Percentiles rank a stretch among this genome's conserved stretches.
Evolutionary conservation across 2,113 vertebrate genomes (phyloP).

Genomic region (Synchiropus splendidus): DNA sequence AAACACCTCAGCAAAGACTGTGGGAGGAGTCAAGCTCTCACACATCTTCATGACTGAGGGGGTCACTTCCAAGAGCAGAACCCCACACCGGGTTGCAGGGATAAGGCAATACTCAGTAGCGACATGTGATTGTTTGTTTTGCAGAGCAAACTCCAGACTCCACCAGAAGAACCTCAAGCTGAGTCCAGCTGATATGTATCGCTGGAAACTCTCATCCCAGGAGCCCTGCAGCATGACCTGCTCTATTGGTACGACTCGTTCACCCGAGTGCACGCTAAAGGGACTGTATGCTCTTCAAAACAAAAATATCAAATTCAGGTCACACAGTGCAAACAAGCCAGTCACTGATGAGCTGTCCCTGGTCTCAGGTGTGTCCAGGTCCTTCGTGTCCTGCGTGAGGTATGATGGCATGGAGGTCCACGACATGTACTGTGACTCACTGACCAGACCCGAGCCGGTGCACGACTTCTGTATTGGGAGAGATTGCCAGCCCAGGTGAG

Average conservation of each 20-base stretch:
- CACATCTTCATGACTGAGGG: too few relatives aligned
- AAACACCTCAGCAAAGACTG: too few relatives aligned
- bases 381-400: constrained; percentile 88
- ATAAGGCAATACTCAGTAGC: too few relatives aligned
- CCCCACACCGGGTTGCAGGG: too few relatives aligned
- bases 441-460: constrained; percentile 89
- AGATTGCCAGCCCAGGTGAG: constrained; percentile 92
- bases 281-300: too few relatives aligned
- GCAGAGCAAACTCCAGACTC: constrained; percentile 82
- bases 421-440: constrained; percentile 84
- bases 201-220: constrained; percentile 95
- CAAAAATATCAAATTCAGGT: not conserved
- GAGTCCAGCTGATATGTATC: constrained; percentile 94
- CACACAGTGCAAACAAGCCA: not conserved
- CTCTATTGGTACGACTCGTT: constrained; percentile 75
- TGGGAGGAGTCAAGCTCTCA: too few relatives aligned
- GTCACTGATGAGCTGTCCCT: not conserved
- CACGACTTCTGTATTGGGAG: constrained; percentile 94
- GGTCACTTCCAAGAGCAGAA: too few relatives aligned
- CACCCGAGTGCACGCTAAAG: too few relatives aligned
- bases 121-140: not conserved
- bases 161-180: constrained; percentile 82
- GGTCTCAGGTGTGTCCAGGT: constrained; percentile 79
- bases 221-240: constrained; percentile 97
- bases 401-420: constrained; percentile 92